Percentiles rank a stretch among this genome's conserved stretches.
phyloP scores from a whole-genome alignment of 2,888 invertebrate genomes.

The Boloria euphrosyne region DNA sequence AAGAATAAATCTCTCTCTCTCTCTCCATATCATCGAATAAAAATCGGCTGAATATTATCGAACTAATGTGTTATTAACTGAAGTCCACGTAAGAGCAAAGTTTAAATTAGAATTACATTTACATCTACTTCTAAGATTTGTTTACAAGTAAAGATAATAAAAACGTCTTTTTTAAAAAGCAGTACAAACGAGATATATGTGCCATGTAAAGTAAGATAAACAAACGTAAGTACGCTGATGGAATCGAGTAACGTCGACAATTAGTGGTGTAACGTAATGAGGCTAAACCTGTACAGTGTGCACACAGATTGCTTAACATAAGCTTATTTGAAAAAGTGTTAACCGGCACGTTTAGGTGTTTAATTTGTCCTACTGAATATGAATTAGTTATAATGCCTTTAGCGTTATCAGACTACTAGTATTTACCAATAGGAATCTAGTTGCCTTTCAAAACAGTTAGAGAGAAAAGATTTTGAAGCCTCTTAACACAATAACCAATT shows the following conservation, averaged over 20 bases:
- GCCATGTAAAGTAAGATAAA: constrained; percentile 1
- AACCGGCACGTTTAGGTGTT: constrained; percentile 42
- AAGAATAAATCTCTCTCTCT: no score
- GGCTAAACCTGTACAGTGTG: constrained; percentile 32
- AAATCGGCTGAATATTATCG: no score
- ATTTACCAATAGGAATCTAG: constrained; percentile 7
- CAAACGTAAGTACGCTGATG: constrained; percentile 20
- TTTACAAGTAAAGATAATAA: no score
- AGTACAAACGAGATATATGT: no score
- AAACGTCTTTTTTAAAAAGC: no score
- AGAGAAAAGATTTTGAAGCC: no score
- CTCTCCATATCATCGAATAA: no score
- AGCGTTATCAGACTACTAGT: background rate
- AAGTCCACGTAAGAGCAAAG: no score
- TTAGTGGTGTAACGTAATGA: constrained; percentile 27
- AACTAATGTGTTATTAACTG: no score
- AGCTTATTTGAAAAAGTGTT: constrained; percentile 45
- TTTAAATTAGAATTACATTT: no score
- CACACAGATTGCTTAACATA: constrained; percentile 42
- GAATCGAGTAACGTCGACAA: constrained; percentile 23
- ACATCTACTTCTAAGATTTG: no score
- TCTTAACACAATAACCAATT: no score
- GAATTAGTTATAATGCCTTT: constrained; percentile 9
- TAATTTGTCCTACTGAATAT: constrained; percentile 27
- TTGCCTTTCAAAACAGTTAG: constrained; percentile 12